Base-by-base conservation (phyloP, 2,888 invertebrate genomes). In the Hemicrepidius hirtus region DNA sequence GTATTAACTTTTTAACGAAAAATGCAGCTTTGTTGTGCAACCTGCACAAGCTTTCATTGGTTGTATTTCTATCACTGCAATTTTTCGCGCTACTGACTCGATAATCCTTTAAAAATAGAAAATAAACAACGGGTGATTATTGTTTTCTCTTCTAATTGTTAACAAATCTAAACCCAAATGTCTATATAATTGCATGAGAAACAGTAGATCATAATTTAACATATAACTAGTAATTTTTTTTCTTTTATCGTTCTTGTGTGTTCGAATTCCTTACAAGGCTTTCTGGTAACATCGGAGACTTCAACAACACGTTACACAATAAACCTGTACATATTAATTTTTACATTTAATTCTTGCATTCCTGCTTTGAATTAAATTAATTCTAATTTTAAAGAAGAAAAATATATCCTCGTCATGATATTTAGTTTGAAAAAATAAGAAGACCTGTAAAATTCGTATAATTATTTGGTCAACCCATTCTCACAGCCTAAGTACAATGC, bases 401-500 rank as follows among this genome's bases (percentile, higher is more conserved):
- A 40, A 13, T 41, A 44, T 16, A 18, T 44, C 44, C 18, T 18
- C 18, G 9, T 18, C 18, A 13, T 44, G 16, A 7, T 7, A 16
- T 44, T 44, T 16, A 44, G 5, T 3, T 16, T 5, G 18, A 16
- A 16, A 16, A 18, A n/a, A 44, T 1, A 44, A 44, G 18, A 4
- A 44, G 18, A 16, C 35, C 37, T 37, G 57, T 37, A 40, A 40
- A 57, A 57, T 57, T 57, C 57, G 57, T 37, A 20, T 20, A 57
- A 57, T 35, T 20, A 57, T 57, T 66, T 50, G 13, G 50, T 37
- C 37, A 66, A 44, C 32, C 44, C 24, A 59, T 68, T 59, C 59
- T 37, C 68, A 59, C 57, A 59, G 21, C 21, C 20, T 55, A 46
- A 50, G 46, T 46, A 68, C 68, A 68, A 63, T 68, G 53, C 50